Conservation (phyloP, 2,888 invertebrate genomes). For the Trachelus stipa region DNA sequence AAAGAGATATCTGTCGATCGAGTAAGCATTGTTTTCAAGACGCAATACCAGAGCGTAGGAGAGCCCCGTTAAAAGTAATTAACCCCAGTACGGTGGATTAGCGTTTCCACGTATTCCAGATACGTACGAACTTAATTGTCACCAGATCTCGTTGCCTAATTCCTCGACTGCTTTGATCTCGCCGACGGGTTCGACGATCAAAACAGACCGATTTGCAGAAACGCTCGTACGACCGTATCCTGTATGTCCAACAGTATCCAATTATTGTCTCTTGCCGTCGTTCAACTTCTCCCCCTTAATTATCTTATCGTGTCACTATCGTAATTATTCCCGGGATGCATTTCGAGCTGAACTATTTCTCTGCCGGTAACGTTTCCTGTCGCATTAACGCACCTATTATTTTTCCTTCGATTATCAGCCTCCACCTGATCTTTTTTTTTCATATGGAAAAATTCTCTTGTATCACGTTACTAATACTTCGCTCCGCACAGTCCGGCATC, state of each 20-base stretch:
- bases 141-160: conserved; percentile 21
- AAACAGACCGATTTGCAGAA: conserved; percentile 20
- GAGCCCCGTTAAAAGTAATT: conserved; percentile 21
- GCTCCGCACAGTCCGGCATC: neutral
- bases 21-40: neutral
- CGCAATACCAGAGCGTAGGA: neutral
- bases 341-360: neutral
- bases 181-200: conserved; percentile 23
- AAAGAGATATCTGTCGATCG: neutral
- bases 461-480: neutral
- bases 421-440: neutral
- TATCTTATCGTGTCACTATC: neutral
- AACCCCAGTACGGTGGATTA: conserved; percentile 23
- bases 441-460: neutral
- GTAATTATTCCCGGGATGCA: neutral
- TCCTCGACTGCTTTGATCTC: conserved; percentile 21
- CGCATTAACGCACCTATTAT: neutral
- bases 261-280: neutral
- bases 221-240: neutral
- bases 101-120: conserved; percentile 22
- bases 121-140: conserved; percentile 25
- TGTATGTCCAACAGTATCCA: neutral
- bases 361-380: neutral
- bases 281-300: neutral
- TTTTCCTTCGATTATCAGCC: neutral